Evolutionary conservation across 2,797 vertebrate species (phyloP), one percentile per base, ranked within the genome.

Genomic region (Macroramphosus scolopax): DNA sequence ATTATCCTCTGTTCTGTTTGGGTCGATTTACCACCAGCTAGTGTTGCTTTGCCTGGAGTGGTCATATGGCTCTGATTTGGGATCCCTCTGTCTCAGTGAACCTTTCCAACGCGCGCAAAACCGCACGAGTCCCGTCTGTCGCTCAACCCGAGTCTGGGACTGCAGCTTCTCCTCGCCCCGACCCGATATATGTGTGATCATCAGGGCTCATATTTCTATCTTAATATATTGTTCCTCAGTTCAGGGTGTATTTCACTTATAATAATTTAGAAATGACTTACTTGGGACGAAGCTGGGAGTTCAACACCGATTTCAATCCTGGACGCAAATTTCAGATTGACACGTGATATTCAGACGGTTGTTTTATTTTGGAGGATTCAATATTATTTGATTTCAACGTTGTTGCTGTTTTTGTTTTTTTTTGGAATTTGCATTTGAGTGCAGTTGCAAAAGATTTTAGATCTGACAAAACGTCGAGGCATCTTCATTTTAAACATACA

Each of bases 21-120:
- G 78, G 50, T 74, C 45, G 66, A 61, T 74, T 75, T 63, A 68
- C 46, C 79, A 65, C 12, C 65, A 68, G 77, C 63, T 17, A 35
- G 67, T 60, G 74, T 71, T 76, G 66, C 72, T 80, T 59, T 63
- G 75, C 75, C 77, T 77, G 72, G 24, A 78, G 80, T 79, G 77
- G 56, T 83, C 81, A 83, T 83, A 58, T 86, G 83, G 82, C 72
- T 85, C 80, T 87, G 77, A 82, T 88, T 87, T 84, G 74, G 73
- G 76, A 71, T 72, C 66, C 71, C 81, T 82, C 72, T 69, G 71
- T 78, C 73, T 74, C 76, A 64, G 38, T 56, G 72, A 73, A 69
- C 62, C 64, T 67, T 63, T 72, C 61, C 62, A 82, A 70, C 65
- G 51, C 68, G 57, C 44, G 52, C 72, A 76, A 80, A 82, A 68